Base-by-base conservation (phyloP, 1,140 invertebrate species). In the Bombus polaris region DNA sequence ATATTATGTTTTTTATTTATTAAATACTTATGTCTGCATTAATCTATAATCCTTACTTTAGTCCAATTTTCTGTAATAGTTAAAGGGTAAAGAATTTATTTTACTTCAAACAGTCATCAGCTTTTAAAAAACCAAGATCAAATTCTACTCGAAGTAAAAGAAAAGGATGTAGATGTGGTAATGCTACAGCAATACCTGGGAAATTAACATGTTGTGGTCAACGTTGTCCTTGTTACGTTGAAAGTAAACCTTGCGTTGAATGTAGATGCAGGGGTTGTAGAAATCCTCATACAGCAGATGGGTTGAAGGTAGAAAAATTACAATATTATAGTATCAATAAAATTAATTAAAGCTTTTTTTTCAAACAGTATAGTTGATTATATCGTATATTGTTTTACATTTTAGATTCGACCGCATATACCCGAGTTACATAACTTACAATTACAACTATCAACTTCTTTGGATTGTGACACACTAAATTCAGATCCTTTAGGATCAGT, bases 181-280 rank as follows among this genome's bases (percentile, higher is more conserved):
- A 98, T 95, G 98, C 98, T 32, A 98, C 98, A 2, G 96, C 97
- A 13, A 97, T 97, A 85, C 98, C 98, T 25, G 98, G 98, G 22
- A 98, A 98, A 94, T 94, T 98, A 74, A 98, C 98, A 0, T 99
- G 98, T 95, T 98, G 98, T 94, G 98, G 98, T 6, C 98, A 99
- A 94, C 96, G 98, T 85, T 99, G 98, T 96, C 98, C 98, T 0
- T 99, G 98, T 95, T 99, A 99, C 95, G 97, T 98, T 79, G 98
- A 97, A 91, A 97, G 96, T 92, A 98, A 97, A 95, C 97, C 98
- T 22, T 99, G 98, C 93, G 96, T 97, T 53, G 97, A 98, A 87
- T 99, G 98, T 95, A 97, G 97, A 93, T 99, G 98, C 95, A 96
- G 97, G 94, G 98, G 98, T 13, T 99, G 98, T 94, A 95, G 98